Base-by-base conservation (phyloP, 2,797 vertebrate genomes). In the Poecilia wingei region DNA sequence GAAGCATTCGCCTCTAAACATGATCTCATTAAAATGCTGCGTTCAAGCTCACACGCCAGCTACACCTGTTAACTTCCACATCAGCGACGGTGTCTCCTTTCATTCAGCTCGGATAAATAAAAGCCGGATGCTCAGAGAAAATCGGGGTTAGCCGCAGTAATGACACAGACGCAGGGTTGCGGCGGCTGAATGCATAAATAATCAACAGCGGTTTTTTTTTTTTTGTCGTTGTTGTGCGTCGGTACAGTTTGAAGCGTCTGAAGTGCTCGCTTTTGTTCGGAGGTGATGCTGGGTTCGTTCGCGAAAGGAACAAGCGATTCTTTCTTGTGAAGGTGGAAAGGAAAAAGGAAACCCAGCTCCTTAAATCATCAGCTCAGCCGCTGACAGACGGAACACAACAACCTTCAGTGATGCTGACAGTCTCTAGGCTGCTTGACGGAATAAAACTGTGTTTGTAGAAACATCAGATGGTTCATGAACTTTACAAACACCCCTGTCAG, bases 171-270 rank as follows among this genome's bases (percentile, higher is more conserved):
- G 74, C 83, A 41, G 75, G 64, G 49, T 76, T 72, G 47, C 43
- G 57, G 77, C 84, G 31, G 84, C 84, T 57, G 82, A 79, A 75
- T 72, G 73, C 64, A 79, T 87, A 80, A 86, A 85, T 73, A 85
- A 79, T 81, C 72, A 28, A 70, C 74, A 4, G 1, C 43, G 31
- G 31, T 18, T 6, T 20, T 51, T 4, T 4, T 13, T 49, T 5
- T 1, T 39, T 39, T 39, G 4, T 39, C 36, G 1, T 46, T 18
- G 76, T 22, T 74, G 2, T 47, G 59, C 33, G 22, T 0, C 16
- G 76, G n/a, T 72, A 51, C 28, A 13, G 64, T 41, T 13, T 41
- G 36, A 43, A 43, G 39, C 36, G 25, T 43, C 39, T 41, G 36
- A 41, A 41, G 64, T 43, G 36, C 36, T 43, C 20, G 64, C 64